phyloP scores from a whole-genome alignment of 2,797 vertebrate species.

The Phyllotis vaccarum region DNA sequence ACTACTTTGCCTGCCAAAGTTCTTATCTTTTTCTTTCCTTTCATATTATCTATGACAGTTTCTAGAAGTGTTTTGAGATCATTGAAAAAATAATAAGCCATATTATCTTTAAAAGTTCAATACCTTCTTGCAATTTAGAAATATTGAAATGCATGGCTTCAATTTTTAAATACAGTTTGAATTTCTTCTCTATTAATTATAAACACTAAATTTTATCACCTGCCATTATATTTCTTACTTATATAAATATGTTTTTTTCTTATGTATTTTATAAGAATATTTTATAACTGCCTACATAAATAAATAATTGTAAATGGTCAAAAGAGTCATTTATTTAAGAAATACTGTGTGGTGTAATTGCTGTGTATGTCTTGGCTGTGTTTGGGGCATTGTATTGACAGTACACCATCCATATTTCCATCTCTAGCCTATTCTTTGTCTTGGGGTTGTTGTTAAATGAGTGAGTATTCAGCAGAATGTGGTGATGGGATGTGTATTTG shows the following conservation, averaged over 20 bases:
- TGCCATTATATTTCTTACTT: conserved; percentile 76
- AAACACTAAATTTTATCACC: conserved; percentile 87
- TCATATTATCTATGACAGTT: not conserved
- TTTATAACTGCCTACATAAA: conserved; percentile 78
- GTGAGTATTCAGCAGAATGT: not conserved
- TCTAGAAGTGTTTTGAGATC: conserved; percentile 57
- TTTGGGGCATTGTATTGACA: not conserved
- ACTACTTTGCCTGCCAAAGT: conserved; percentile 72
- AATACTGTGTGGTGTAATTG: not conserved
- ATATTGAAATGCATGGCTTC: conserved; percentile 64
- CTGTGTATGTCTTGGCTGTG: not conserved
- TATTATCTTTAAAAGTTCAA: conserved; percentile 69
- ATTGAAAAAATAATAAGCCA: conserved; percentile 70
- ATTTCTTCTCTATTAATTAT: conserved; percentile 70
- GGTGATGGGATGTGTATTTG: not conserved
- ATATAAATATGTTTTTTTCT: conserved; percentile 74
- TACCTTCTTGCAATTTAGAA: conserved; percentile 32
- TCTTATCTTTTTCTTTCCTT: conserved; percentile 4
- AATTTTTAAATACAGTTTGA: conserved; percentile 63
- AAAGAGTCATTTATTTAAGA: conserved; percentile 19
- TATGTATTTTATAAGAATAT: conserved; percentile 82
- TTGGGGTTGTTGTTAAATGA: not conserved
- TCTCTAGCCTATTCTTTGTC: not conserved
- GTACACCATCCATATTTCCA: not conserved
- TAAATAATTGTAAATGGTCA: conserved; percentile 77